Conservation (phyloP, 2,113 vertebrate genomes). For the Vanacampus margaritifer region DNA sequence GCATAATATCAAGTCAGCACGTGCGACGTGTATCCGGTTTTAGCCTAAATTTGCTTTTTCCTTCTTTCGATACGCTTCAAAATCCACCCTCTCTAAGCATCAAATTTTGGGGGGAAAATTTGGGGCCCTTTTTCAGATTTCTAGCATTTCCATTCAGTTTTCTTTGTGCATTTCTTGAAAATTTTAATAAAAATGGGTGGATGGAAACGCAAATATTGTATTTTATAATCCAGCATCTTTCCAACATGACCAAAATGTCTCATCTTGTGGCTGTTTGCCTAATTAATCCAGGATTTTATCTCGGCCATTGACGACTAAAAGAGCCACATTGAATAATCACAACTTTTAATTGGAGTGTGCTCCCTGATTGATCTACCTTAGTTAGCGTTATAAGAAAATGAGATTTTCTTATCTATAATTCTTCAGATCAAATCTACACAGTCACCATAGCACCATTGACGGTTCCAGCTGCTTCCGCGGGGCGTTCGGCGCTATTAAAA, state of each 20-base stretch:
- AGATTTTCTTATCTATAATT: conserved; percentile 38
- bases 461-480: conserved; percentile 25
- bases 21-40: too few relatives aligned
- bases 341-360: conserved; percentile 35
- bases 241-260: background rate
- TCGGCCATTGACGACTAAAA: background rate
- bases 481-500: conserved; percentile 30
- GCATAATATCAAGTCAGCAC: too few relatives aligned
- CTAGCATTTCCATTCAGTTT: too few relatives aligned
- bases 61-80: too few relatives aligned
- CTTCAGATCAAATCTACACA: conserved; percentile 15
- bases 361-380: conserved; percentile 25
- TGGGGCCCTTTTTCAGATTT: too few relatives aligned
- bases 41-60: too few relatives aligned
- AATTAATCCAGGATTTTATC: background rate
- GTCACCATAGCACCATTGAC: conserved; percentile 8
- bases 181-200: too few relatives aligned
- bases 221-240: too few relatives aligned
- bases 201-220: background rate
- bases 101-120: too few relatives aligned
- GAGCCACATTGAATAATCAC: conserved; percentile 12
- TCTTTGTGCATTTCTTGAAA: too few relatives aligned
- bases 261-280: background rate
- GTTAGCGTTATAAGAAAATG: conserved; percentile 26
- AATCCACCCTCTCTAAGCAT: too few relatives aligned